A percentile compares a stretch with the other conserved stretches of the same genome.
Conservation (phyloP, 2,113 vertebrate species). For the Bos taurus region DNA sequence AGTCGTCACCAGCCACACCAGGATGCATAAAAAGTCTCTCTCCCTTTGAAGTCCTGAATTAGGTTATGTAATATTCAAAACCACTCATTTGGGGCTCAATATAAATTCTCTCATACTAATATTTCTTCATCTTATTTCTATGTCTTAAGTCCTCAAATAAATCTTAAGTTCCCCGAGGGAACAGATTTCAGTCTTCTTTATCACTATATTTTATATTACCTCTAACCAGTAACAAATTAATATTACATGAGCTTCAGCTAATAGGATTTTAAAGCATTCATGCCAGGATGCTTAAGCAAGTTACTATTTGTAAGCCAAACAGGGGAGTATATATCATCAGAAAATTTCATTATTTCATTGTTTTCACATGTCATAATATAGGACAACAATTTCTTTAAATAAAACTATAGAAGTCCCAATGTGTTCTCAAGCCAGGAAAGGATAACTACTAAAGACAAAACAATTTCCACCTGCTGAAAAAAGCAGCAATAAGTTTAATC, state of each 20-base stretch:
- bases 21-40: neutral
- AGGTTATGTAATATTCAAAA: neutral
- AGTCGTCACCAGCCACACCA: neutral
- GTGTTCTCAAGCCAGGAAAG: neutral
- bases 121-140: constrained; percentile 25
- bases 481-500: constrained; percentile 20
- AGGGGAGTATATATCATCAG: neutral
- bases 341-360: neutral
- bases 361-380: neutral
- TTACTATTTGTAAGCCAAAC: neutral
- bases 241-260: neutral
- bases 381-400: neutral
- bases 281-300: neutral
- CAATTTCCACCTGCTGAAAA: constrained; percentile 36
- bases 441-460: constrained; percentile 22
- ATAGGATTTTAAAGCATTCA: constrained; percentile 24
- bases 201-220: neutral
- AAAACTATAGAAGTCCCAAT: constrained; percentile 1
- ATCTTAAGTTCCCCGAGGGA: neutral
- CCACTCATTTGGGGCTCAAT: neutral
- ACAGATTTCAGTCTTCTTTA: constrained; percentile 4
- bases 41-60: neutral
- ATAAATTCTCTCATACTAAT: neutral
- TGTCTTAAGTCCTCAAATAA: neutral
- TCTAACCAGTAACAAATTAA: constrained; percentile 11